These are phyloP conservation scores for Nymphicus hollandicus DNA, from an alignment of 2,113 vertebrate species.

Conservation along the genomic window DNA sequence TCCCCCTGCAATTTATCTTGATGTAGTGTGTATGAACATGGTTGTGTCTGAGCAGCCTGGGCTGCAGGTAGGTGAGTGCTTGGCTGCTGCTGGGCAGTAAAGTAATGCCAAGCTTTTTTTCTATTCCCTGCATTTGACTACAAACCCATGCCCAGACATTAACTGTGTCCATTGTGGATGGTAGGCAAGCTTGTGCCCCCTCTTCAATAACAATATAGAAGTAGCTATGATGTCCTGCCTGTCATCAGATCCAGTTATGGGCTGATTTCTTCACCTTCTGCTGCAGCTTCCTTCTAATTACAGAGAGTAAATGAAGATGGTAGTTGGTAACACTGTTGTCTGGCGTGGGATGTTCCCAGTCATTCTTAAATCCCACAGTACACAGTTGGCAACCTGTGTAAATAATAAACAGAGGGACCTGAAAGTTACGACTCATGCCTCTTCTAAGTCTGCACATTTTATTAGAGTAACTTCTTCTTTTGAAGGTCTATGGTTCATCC, in stretches of 20 bases:
- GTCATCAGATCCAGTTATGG: neutral
- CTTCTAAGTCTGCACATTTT: neutral
- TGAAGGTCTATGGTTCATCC: neutral
- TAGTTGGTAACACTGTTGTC: neutral
- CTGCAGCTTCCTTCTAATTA: neutral
- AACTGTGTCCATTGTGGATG: neutral
- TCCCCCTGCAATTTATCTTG: neutral
- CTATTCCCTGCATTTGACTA: neutral
- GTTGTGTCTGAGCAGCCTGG: neutral
- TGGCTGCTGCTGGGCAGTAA: neutral
- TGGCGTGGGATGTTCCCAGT: neutral
- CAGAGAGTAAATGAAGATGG: neutral
- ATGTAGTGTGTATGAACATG: rapidly evolving
- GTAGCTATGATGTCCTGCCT: neutral
- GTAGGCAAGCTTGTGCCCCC: neutral
- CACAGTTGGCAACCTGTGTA: neutral
- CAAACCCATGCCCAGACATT: neutral
- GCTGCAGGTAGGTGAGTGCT: neutral
- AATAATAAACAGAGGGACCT: neutral
- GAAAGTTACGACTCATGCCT: neutral
- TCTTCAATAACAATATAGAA: neutral
- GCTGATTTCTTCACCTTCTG: neutral
- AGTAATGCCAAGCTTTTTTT: neutral
- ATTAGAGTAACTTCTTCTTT: neutral
- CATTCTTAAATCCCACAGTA: neutral